These are phyloP conservation scores for Aphidoletes aphidimyza DNA, from an alignment of 2,888 invertebrate species.

Conservation along the genomic window DNA sequence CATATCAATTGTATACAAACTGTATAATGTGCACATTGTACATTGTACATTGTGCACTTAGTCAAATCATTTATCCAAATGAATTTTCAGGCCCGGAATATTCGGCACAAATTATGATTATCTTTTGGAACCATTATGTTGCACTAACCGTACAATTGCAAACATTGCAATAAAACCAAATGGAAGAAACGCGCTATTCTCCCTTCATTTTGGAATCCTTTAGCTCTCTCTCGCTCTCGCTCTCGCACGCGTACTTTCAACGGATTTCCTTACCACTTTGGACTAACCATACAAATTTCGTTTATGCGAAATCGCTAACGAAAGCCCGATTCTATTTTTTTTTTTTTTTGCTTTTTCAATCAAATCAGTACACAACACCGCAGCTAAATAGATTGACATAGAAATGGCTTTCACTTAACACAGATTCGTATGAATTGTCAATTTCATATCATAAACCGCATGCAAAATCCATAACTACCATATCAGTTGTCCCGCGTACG, in stretches of 20 bases:
- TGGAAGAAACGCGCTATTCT: neutral
- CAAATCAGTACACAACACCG: slow-evolving; percentile 22
- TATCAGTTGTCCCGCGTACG: neutral
- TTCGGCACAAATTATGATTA: slow-evolving; percentile 47
- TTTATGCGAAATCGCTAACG: neutral
- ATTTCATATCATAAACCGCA: slow-evolving; percentile 44
- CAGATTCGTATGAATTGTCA: neutral
- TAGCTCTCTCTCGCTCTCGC: neutral
- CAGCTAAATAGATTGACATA: slow-evolving; percentile 28
- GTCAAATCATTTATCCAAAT: neutral
- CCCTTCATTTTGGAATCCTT: neutral
- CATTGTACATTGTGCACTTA: neutral
- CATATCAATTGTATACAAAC: neutral
- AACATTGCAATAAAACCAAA: slow-evolving; percentile 38
- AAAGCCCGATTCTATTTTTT: too few species aligned
- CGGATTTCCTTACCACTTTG: too few species aligned
- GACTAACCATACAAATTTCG: too few species aligned
- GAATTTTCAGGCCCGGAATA: neutral
- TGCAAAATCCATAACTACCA: slow-evolving; percentile 43
- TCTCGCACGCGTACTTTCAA: too few species aligned
- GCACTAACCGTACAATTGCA: slow-evolving; percentile 48
- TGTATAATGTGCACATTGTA: neutral
- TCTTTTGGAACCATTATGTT: slow-evolving; percentile 26
- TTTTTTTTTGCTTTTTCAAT: too few species aligned
- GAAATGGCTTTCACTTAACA: neutral